phyloP scores from a whole-genome alignment of 2,113 vertebrate species.

The Macquaria australasica region DNA sequence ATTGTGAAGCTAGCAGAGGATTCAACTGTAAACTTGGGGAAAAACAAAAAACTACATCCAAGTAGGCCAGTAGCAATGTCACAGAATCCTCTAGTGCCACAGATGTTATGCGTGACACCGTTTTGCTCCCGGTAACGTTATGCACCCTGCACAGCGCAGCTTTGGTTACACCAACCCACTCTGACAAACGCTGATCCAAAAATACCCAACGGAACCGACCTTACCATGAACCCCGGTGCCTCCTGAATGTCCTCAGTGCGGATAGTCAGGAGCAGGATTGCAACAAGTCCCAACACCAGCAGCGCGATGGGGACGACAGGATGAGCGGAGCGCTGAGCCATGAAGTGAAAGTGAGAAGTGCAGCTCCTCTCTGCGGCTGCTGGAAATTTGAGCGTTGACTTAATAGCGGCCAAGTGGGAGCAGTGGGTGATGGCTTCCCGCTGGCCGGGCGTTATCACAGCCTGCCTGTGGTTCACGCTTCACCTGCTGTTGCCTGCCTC shows the following conservation, averaged over 20 bases:
- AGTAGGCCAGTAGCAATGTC: no score
- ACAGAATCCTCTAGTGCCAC: not conserved
- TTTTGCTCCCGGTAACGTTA: not conserved
- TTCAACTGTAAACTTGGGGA: not conserved
- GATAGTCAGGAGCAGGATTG: slow-evolving; percentile 89
- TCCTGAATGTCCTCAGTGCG: slow-evolving; percentile 83
- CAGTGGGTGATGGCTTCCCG: slow-evolving; percentile 29
- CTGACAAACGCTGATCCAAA: not conserved
- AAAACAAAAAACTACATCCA: not conserved
- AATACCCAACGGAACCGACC: slow-evolving; percentile 12
- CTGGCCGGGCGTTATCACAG: slow-evolving; percentile 2
- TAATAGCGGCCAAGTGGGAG: not conserved
- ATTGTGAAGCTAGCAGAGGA: not conserved
- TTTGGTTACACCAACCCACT: not conserved
- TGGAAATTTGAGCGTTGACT: not conserved
- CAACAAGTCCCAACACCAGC: slow-evolving; percentile 83
- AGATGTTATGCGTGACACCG: not conserved
- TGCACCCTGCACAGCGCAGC: not conserved
- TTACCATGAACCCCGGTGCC: slow-evolving; percentile 89
- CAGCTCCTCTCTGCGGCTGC: slow-evolving; percentile 3
- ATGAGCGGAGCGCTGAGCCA: slow-evolving; percentile 67
- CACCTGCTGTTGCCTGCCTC: slow-evolving; percentile 44
- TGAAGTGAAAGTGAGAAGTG: slow-evolving; percentile 30
- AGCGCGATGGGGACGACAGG: slow-evolving; percentile 79
- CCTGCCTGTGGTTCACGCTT: slow-evolving; percentile 38